These are phyloP conservation scores for Mesopsocus fuscifrons DNA, from an alignment of 2,888 invertebrate species.

Conservation along the genomic window DNA sequence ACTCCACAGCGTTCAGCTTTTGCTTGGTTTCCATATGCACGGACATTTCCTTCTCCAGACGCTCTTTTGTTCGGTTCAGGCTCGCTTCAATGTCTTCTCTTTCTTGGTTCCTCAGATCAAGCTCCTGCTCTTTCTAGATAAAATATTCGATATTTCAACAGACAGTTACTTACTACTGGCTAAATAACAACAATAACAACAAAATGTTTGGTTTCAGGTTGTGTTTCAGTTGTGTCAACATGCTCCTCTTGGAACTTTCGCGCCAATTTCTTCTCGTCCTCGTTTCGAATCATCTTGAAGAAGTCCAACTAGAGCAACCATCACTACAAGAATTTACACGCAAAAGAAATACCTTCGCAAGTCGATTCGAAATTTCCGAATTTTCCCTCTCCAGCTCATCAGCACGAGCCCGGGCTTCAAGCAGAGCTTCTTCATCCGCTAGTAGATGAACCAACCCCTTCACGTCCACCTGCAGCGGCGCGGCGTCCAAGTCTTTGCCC, in stretches of 20 bases:
- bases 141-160: constrained; percentile 6
- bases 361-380: constrained; percentile 62
- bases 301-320: too few species aligned
- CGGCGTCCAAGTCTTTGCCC: constrained; percentile 62
- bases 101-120: constrained; percentile 76
- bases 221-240: constrained; percentile 84
- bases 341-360: constrained; percentile 65
- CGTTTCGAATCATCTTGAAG: constrained; percentile 94
- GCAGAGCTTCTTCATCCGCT: constrained; percentile 83
- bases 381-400: constrained; percentile 78
- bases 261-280: constrained; percentile 88
- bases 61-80: constrained; percentile 59
- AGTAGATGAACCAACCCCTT: constrained; percentile 75
- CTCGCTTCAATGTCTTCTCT: constrained; percentile 81
- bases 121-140: constrained; percentile 53
- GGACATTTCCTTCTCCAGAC: constrained; percentile 75
- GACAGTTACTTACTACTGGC: too few species aligned
- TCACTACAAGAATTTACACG: too few species aligned
- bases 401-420: constrained; percentile 68
- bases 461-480: constrained; percentile 76
- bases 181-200: too few species aligned
- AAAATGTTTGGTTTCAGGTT: too few species aligned
- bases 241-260: constrained; percentile 76
- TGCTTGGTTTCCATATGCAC: constrained; percentile 74
- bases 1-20: constrained; percentile 42